Evolutionary conservation across 2,888 invertebrate species (phyloP).

Genomic region (Deilephila porcellus): DNA sequence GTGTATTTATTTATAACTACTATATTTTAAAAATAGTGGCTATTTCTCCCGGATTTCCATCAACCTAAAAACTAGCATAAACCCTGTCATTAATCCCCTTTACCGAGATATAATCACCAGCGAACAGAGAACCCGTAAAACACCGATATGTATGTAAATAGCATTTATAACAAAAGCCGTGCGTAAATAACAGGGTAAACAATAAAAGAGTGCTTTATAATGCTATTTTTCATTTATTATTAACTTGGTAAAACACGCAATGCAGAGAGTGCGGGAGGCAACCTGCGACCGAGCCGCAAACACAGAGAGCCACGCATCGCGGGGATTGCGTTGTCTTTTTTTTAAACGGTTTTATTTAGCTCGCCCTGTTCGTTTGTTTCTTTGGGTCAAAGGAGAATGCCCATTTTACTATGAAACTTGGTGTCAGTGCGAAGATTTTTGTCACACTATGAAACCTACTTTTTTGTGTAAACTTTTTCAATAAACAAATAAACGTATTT

Average conservation of each 20-base stretch:
- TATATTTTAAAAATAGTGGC: too few species aligned
- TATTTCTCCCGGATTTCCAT: too few species aligned
- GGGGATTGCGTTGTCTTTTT: not conserved
- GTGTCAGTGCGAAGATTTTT: too few species aligned
- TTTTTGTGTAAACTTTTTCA: too few species aligned
- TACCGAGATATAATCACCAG: not conserved
- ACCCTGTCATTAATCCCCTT: too few species aligned
- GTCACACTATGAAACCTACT: too few species aligned
- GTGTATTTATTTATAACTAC: too few species aligned
- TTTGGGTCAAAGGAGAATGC: too few species aligned
- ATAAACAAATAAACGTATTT: too few species aligned
- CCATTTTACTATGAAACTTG: too few species aligned
- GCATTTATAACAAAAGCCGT: constrained; percentile 28
- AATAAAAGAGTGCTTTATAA: constrained; percentile 52
- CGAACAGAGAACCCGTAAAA: not conserved
- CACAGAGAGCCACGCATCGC: not conserved
- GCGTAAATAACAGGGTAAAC: constrained; percentile 38
- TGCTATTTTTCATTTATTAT: constrained; percentile 58
- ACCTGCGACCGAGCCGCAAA: constrained; percentile 23
- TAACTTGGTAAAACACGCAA: constrained; percentile 49
- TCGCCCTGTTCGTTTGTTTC: too few species aligned
- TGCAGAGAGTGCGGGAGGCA: constrained; percentile 47
- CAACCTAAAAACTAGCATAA: too few species aligned
- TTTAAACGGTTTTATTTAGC: not conserved
- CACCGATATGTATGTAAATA: constrained; percentile 25